Evolutionary conservation across 2,797 vertebrate genomes (phyloP), one percentile per base, ranked within the genome.

Genomic region (Enteromius unitaeniatus): DNA sequence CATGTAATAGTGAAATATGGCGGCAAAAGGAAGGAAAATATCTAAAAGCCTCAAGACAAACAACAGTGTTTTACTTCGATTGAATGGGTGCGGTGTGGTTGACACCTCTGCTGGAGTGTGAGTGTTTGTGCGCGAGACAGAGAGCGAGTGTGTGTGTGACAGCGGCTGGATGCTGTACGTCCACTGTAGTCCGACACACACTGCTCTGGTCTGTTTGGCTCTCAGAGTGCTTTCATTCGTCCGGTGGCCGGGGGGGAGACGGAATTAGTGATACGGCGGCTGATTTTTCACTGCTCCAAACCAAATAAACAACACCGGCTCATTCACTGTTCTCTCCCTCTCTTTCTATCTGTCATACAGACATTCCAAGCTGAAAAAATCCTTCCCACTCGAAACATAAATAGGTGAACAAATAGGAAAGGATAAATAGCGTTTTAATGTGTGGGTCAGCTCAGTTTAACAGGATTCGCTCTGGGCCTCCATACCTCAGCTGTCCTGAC

Each of bases 331-430:
- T 78, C 49, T 85, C 82, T 31, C 82, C 60, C 70, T 47, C 51
- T 53, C 78, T 60, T 72, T 80, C 62, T 53, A 42, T 76, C 81
- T 65, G 76, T 78, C 82, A 73, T 45, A 76, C 49, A 65, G 83
- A 81, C 83, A 75, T 82, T 72, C 65, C 75, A 86, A 82, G 86
- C 81, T 89, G 40, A 80, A 83, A 83, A 85, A 79, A 70, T 65
- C 73, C 47, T 88, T 78, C 82, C 86, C 84, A 86, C 90, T 86
- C 65, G 49, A 80, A 88, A 91, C 90, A 92, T 79, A 92, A 93
- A 94, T 93, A 93, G 90, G 86, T 88, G 89, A 86, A 92, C 91
- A 94, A 93, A 94, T 84, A 93, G 72, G 87, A 90, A 90, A 85
- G 79, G 82, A 14, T 70, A 87, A 85, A 83, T 84, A 86, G 82